Evolutionary conservation across 1,140 invertebrate species (phyloP), one percentile per base, ranked within the genome.

Genomic region (Brachionus asplanchnoidis): DNA sequence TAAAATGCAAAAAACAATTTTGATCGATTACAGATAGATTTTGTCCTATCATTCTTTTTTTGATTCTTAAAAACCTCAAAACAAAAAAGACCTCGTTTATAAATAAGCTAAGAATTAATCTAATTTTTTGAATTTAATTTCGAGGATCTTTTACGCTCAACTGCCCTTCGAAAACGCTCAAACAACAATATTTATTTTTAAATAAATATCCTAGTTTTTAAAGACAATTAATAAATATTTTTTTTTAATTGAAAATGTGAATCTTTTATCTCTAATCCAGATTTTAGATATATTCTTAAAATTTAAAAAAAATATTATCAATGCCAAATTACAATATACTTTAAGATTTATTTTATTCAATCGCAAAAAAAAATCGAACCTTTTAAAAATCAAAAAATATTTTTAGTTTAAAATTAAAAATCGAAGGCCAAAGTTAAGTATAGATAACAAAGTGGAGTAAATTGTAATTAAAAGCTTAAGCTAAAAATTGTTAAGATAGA

Each of bases 131-230:
- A 42, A 56, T 56, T 56, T 1, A 56, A 60, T 60, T 60, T 23
- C 20, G 17, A 60, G 23, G 53, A 73, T 40, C 42, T 68, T 73
- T 73, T 42, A 73, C 68, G 68, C 68, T 73, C 68, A 73, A 42
- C 7, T 73, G 68, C n/a, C 2, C 36, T 73, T 42, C 12, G n/a
- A 73, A 73, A 73, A 40, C 68, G 68, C 68, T 73, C 42, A 73
- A 20, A 20, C 14, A 20, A 73, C 68, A 73, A 73, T n/a, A 42
- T 73, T 40, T 42, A 17, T 73, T 73, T 73, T 42, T 3, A 42
- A 40, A 40, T 73, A 73, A 73, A 73, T 73, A 73, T 20, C 7
- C 8, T 42, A 17, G 17, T 17, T 23, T 14, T 40, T 68, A 68
- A 68, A 68, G 14, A 68, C 14, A 65, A 53, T n/a, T n/a, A 53